phyloP scores from a whole-genome alignment of 2,888 invertebrate species.

The Leucophenga maculata region DNA sequence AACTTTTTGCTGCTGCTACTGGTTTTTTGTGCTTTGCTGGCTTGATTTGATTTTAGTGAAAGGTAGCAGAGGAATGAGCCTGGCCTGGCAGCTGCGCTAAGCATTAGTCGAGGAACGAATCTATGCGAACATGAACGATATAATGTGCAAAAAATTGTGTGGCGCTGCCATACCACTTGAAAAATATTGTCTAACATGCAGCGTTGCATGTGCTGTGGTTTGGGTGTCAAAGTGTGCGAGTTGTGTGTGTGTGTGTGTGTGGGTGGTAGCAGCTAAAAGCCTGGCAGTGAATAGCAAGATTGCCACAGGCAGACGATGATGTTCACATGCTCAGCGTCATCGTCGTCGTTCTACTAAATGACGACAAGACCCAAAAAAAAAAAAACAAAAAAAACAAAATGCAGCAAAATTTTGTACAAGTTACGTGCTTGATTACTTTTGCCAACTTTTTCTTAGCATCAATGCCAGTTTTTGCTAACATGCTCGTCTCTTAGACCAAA shows the following conservation, averaged over 20 bases:
- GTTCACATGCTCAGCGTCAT: too few relatives aligned
- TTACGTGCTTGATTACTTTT: slow-evolving; percentile 64
- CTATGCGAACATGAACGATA: too few relatives aligned
- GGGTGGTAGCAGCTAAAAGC: too few relatives aligned
- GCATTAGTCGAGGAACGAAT: not conserved
- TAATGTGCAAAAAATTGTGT: not conserved
- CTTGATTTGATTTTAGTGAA: slow-evolving; percentile 30
- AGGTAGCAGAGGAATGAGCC: not conserved
- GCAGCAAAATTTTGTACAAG: slow-evolving; percentile 63
- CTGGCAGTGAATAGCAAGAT: too few relatives aligned
- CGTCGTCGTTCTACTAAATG: too few relatives aligned
- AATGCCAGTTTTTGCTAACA: slow-evolving; percentile 17
- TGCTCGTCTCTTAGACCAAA: too few relatives aligned
- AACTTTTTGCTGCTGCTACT: slow-evolving; percentile 55
- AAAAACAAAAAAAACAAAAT: slow-evolving; percentile 50
- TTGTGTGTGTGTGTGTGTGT: not conserved
- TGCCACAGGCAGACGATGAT: not conserved
- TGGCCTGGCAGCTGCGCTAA: not conserved
- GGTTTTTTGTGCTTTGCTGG: slow-evolving; percentile 34
- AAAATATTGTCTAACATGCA: not conserved
- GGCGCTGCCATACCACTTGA: too few relatives aligned
- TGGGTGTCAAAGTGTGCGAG: too few relatives aligned
- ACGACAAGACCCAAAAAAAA: not conserved
- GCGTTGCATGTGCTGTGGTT: slow-evolving; percentile 12
- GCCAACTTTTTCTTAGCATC: slow-evolving; percentile 45